Evolutionary conservation across 2,797 vertebrate species (phyloP), one percentile per base, ranked within the genome.

Genomic region (Hylomyscus alleni): DNA sequence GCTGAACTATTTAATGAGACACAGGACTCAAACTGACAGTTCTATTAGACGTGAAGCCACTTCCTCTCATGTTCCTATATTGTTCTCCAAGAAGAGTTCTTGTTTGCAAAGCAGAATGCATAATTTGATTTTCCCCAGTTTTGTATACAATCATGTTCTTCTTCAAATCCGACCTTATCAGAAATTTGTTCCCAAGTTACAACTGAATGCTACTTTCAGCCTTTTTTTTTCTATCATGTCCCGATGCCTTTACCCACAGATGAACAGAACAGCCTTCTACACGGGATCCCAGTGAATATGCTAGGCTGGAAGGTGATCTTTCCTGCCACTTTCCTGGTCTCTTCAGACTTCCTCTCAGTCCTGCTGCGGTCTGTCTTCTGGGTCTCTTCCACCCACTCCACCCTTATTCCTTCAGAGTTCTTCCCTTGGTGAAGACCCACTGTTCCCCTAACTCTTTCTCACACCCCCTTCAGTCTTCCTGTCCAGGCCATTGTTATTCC

Each of bases 21-120:
- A 84, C 29, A 8, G 1, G 15, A 14, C 78, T 92, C 44, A 92
- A 54, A 69, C 40, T 3, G 22, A 65, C 47, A 6, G 34, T 65
- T 91, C 1, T 14, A 11, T 54, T 58, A 89, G 84, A 58, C 60
- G 1, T 72, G 58, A 89, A 60, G 11, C 17, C 76, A 93, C 2
- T 50, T 60, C 5, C 22, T 13, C 44, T 89, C 52, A 17, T 31
- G 50, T 15, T 22, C 69, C 10, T 37, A 9, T 77, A 47, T 3
- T 73, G 15, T 1, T 77, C 34, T 65, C 29, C 31, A 84, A 40
- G 26, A 89, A 76, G 31, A 78, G 15, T 54, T 62, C n/a, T 12
- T 65, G 40, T 75, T 83, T 65, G 22, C n/a, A 60, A 94, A 87
- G 67, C 9, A 92, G 20, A 96, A 87, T 76, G 47, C 26, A 60